Evolutionary conservation across 2,888 invertebrate genomes (phyloP).

Genomic region (Leistus spinibarbis): DNA sequence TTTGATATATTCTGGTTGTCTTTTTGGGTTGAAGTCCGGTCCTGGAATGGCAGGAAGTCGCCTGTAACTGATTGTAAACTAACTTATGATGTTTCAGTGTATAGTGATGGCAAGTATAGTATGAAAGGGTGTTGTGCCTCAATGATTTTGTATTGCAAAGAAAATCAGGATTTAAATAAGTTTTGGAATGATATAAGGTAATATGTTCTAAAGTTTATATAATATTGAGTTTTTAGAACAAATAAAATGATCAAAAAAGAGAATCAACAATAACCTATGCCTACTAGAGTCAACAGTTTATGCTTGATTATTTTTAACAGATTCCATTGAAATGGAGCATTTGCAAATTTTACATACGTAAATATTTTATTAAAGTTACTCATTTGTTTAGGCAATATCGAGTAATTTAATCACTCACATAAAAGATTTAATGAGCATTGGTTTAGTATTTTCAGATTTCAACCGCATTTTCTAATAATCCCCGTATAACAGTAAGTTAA

Average conservation of each 20-base stretch:
- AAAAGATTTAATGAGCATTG: no score
- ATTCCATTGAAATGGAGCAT: no score
- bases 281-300: no score
- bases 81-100: constrained; percentile 27
- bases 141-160: not conserved
- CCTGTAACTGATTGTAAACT: constrained; percentile 14
- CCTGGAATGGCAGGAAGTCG: constrained; percentile 29
- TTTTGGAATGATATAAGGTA: not conserved
- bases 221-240: not conserved
- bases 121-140: constrained; percentile 32
- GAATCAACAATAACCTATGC: no score
- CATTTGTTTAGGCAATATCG: no score
- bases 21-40: constrained; percentile 3
- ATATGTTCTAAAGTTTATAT: not conserved
- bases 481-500: no score
- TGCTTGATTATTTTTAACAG: no score
- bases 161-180: not conserved
- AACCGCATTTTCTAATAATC: no score
- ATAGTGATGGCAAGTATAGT: constrained; percentile 17
- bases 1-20: not conserved
- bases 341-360: no score
- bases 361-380: no score
- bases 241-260: not conserved
- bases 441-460: no score
- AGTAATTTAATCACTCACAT: no score